Conservation (phyloP, 2,888 invertebrate species). For the Drosophila rubida region DNA sequence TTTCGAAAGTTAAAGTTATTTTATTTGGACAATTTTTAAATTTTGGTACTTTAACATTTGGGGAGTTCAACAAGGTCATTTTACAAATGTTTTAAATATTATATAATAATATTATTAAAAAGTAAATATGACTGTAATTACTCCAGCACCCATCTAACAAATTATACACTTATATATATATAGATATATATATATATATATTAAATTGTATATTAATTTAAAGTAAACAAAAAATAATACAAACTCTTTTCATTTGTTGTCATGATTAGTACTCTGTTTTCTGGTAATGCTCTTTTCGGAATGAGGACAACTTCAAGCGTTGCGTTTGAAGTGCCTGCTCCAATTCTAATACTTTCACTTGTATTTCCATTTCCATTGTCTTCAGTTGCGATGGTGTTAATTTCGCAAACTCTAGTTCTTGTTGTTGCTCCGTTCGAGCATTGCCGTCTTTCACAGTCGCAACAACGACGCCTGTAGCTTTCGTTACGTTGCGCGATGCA, state of each 20-base stretch:
- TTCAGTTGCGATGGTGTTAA: conserved; percentile 97
- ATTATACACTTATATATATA: conserved; percentile 15
- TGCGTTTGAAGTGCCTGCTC: conserved; percentile 96
- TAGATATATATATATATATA: conserved; percentile 14
- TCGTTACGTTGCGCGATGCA: conserved; percentile 95
- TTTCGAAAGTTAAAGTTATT: conserved; percentile 4
- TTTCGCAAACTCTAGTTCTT: conserved; percentile 95
- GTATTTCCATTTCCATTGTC: conserved; percentile 98
- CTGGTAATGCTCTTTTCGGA: conserved; percentile 95
- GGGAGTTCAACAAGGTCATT: conserved; percentile 17
- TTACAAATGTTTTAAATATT: conserved; percentile 19
- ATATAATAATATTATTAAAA: conserved; percentile 15
- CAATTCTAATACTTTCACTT: conserved; percentile 96
- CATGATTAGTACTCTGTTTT: conserved; percentile 77
- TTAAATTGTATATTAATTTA: conserved; percentile 19
- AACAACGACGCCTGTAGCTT: conserved; percentile 96
- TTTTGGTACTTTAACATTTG: conserved; percentile 15
- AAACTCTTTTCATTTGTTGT: conserved; percentile 14
- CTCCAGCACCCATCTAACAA: conserved; percentile 22
- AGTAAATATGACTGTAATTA: conserved; percentile 11
- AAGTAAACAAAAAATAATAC: conserved; percentile 29
- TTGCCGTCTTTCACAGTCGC: conserved; percentile 96
- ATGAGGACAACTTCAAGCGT: conserved; percentile 92
- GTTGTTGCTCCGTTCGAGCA: conserved; percentile 94
- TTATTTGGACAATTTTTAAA: conserved; percentile 18